Evolutionary conservation across 2,797 vertebrate species (phyloP).

Genomic region (Luscinia luscinia): DNA sequence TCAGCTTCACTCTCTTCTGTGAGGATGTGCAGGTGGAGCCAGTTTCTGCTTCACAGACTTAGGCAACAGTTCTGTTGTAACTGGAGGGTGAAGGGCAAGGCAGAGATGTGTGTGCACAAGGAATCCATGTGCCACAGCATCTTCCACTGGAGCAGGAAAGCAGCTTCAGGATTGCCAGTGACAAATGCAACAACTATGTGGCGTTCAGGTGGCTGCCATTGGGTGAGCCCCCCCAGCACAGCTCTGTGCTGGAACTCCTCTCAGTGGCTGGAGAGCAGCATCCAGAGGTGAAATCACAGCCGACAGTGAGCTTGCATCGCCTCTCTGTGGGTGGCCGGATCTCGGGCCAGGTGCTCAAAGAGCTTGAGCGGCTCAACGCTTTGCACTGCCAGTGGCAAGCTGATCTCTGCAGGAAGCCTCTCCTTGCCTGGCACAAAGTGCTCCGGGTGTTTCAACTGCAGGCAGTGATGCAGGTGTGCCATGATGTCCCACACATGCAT

Average conservation of each 20-base stretch:
- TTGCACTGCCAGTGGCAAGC: rapidly evolving
- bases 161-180: neutral
- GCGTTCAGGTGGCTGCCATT: rapidly evolving
- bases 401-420: neutral
- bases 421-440: too few relatives aligned
- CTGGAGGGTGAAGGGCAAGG: neutral
- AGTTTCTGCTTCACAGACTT: rapidly evolving
- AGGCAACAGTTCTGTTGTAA: rapidly evolving
- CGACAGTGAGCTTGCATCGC: rapidly evolving
- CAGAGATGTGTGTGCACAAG: rapidly evolving
- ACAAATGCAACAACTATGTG: too few relatives aligned
- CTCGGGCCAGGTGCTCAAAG: neutral
- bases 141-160: neutral
- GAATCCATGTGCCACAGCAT: rapidly evolving
- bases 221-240: neutral
- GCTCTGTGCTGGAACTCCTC: neutral
- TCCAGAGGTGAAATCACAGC: neutral
- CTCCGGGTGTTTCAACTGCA: too few relatives aligned
- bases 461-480: too few relatives aligned
- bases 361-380: neutral
- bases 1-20: too few relatives aligned
- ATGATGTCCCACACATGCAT: too few relatives aligned
- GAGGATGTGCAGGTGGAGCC: neutral
- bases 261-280: neutral
- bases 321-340: neutral